Percentiles rank a stretch among this genome's conserved stretches.
phyloP scores from a whole-genome alignment of 2,888 invertebrate species.

The Anarsia innoxiella region DNA sequence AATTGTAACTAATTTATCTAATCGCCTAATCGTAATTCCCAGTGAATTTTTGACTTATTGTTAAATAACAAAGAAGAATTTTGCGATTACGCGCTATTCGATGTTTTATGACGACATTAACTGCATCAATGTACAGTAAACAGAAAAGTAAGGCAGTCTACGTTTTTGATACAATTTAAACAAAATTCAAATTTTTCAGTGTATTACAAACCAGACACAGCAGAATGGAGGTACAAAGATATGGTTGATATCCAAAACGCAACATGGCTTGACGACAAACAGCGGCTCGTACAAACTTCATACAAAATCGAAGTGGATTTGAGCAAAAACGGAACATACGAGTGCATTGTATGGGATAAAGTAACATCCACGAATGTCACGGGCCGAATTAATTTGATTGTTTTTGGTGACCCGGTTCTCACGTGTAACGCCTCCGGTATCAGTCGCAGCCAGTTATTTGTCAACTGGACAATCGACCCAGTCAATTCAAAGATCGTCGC shows the following conservation, averaged over 20 bases:
- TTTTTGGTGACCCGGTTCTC: slow-evolving; percentile 82
- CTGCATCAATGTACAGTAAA: too few relatives aligned
- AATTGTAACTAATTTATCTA: too few relatives aligned
- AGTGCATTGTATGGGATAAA: slow-evolving; percentile 47
- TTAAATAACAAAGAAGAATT: too few relatives aligned
- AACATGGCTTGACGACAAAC: slow-evolving; percentile 79
- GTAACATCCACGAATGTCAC: slow-evolving; percentile 48
- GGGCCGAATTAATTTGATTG: slow-evolving; percentile 68
- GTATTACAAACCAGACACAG: slow-evolving; percentile 30
- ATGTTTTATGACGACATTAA: too few relatives aligned
- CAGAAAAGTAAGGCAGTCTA: too few relatives aligned
- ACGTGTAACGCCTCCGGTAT: slow-evolving; percentile 85
- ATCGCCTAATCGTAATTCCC: too few relatives aligned
- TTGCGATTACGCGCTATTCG: too few relatives aligned
- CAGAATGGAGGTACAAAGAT: slow-evolving; percentile 19
- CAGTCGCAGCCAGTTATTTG: slow-evolving; percentile 82
- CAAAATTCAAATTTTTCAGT: slow-evolving; percentile 2
- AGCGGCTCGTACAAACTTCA: too few relatives aligned
- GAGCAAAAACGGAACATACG: slow-evolving; percentile 77
- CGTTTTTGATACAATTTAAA: too few relatives aligned
- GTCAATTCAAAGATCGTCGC: slow-evolving; percentile 81
- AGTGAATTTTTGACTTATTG: too few relatives aligned
- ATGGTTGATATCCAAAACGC: slow-evolving; percentile 57
- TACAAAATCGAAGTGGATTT: too few relatives aligned
- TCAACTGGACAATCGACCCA: slow-evolving; percentile 88